Evolutionary conservation across 1,140 invertebrate species (phyloP).

Genomic region (Psix sp.): DNA sequence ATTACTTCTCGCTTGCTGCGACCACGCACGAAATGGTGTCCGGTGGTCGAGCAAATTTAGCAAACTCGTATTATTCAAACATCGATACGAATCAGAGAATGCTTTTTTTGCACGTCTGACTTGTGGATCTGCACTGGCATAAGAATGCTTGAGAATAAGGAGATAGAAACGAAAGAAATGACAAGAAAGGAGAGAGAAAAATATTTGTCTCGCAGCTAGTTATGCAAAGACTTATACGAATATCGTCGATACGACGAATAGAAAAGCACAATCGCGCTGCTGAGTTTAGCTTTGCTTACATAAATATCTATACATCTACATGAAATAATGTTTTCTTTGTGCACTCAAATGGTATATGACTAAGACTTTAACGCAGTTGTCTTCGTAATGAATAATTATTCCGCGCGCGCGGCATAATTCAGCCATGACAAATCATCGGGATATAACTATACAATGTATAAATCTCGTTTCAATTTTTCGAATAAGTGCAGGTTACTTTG

Average conservation of each 20-base stretch:
- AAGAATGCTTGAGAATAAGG: constrained; percentile 7
- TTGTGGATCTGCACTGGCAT: not conserved
- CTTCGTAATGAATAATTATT: constrained; percentile 46
- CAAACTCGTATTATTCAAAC: constrained; percentile 44
- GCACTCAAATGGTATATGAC: constrained; percentile 45
- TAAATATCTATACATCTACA: constrained; percentile 52
- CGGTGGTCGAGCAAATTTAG: constrained; percentile 29
- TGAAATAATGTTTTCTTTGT: constrained; percentile 53
- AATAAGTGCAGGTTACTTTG: constrained; percentile 6
- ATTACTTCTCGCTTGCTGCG: constrained; percentile 47
- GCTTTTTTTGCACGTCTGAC: constrained; percentile 22
- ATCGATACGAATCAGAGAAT: constrained; percentile 29
- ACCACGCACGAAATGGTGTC: constrained; percentile 42
- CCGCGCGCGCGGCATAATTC: constrained; percentile 39
- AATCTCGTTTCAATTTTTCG: constrained; percentile 23
- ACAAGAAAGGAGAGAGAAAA: constrained; percentile 4
- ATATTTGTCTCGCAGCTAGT: not conserved
- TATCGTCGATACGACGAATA: constrained; percentile 21
- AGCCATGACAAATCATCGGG: constrained; percentile 43
- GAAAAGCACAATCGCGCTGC: constrained; percentile 20
- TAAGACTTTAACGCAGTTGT: constrained; percentile 41
- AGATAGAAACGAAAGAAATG: constrained; percentile 1
- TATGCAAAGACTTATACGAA: constrained; percentile 36
- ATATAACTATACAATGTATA: constrained; percentile 33
- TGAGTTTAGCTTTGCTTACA: constrained; percentile 33